Evolutionary conservation across 1,140 invertebrate genomes (phyloP).

Genomic region (Temnothorax longispinosus): DNA sequence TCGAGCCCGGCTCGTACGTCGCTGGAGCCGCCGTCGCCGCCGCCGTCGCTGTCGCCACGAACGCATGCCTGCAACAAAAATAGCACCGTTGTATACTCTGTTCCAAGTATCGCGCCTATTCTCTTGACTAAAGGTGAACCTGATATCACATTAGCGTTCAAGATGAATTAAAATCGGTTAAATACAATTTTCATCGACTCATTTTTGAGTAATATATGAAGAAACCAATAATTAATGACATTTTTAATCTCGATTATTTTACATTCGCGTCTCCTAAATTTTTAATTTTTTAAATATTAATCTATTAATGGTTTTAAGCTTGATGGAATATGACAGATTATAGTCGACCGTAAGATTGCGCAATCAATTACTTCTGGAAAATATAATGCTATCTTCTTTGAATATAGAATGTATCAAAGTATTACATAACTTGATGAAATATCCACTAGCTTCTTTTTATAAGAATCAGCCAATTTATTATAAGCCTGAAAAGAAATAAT

Average conservation of each 20-base stretch:
- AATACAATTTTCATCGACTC: neutral
- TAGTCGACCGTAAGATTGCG: neutral
- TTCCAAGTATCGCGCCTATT: conserved; percentile 6
- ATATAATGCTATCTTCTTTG: neutral
- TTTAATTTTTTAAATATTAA: neutral
- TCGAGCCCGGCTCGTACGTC: conserved; percentile 60
- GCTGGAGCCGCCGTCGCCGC: conserved; percentile 40
- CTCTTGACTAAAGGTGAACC: neutral
- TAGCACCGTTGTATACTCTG: conserved; percentile 62
- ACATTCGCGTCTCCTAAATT: neutral
- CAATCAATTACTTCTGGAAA: neutral
- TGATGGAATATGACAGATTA: neutral
- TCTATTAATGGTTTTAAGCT: neutral
- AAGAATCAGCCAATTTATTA: neutral
- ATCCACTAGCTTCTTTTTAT: neutral
- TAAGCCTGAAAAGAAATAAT: neutral
- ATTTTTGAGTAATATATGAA: neutral
- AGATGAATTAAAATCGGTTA: neutral
- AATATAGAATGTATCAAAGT: neutral
- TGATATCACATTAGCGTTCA: neutral
- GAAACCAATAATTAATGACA: neutral
- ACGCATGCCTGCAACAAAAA: conserved; percentile 70
- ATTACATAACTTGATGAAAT: neutral
- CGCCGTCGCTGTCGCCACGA: conserved; percentile 31
- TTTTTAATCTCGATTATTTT: neutral